phyloP scores from a whole-genome alignment of 2,888 invertebrate species.

The Patella ulyssiponensis region DNA sequence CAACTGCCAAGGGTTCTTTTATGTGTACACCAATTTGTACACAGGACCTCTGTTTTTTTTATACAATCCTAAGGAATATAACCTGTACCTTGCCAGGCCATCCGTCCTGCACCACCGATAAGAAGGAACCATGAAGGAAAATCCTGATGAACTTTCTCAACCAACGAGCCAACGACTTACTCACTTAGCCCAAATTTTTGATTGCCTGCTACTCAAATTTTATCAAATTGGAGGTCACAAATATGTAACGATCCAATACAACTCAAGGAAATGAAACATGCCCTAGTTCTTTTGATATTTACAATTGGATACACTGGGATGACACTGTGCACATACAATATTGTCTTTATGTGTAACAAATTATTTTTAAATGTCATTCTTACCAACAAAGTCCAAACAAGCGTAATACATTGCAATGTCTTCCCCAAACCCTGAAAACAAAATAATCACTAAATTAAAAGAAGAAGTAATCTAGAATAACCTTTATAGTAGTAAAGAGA shows the following conservation, averaged over 20 bases:
- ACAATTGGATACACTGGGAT: background rate
- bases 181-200: no score
- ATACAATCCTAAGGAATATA: no score
- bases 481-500: background rate
- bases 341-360: background rate
- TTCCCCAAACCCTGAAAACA: slow-evolving; percentile 85
- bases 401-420: slow-evolving; percentile 96
- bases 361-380: slow-evolving; percentile 26
- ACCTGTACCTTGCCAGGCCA: no score
- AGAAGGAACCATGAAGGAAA: no score
- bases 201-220: no score
- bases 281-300: background rate
- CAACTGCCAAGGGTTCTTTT: no score
- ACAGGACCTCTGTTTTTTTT: no score
- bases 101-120: no score
- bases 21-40: no score
- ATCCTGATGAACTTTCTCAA: no score
- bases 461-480: slow-evolving; percentile 1
- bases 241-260: background rate
- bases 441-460: slow-evolving; percentile 20
- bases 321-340: background rate
- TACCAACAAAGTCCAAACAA: slow-evolving; percentile 91
- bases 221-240: background rate
- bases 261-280: background rate
- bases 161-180: no score